Evolutionary conservation across 2,888 invertebrate genomes (phyloP).

Genomic region (Formica aserva): DNA sequence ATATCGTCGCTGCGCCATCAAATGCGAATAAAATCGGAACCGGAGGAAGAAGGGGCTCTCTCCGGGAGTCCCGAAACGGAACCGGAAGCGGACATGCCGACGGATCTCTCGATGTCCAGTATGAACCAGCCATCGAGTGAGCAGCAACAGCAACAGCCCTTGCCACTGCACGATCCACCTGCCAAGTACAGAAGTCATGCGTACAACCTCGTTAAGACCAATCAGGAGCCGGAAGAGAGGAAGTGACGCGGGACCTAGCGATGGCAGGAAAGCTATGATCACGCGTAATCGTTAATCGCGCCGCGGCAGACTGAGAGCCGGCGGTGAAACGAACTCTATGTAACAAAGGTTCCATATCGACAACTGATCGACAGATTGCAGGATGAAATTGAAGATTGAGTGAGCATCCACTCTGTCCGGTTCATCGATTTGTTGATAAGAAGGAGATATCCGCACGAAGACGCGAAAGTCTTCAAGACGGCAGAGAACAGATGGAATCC

Average conservation of each 20-base stretch:
- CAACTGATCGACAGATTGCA: background rate
- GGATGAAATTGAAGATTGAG: background rate
- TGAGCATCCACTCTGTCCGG: background rate
- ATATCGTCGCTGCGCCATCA: slow-evolving; percentile 95
- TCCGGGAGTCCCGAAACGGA: slow-evolving; percentile 77
- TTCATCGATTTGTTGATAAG: slow-evolving; percentile 28
- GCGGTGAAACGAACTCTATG: slow-evolving; percentile 18
- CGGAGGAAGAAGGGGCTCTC: slow-evolving; percentile 74
- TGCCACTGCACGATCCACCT: slow-evolving; percentile 82
- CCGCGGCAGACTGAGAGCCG: background rate
- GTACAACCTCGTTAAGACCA: slow-evolving; percentile 84
- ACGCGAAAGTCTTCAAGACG: background rate
- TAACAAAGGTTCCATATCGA: slow-evolving; percentile 8
- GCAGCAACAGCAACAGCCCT: slow-evolving; percentile 71
- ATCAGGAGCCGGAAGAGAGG: slow-evolving; percentile 84
- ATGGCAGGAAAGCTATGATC: slow-evolving; percentile 63
- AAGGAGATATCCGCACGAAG: background rate
- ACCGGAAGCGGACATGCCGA: slow-evolving; percentile 84
- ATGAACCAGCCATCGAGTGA: slow-evolving; percentile 80
- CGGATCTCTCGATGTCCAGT: slow-evolving; percentile 84
- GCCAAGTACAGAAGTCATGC: slow-evolving; percentile 85
- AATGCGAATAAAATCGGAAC: slow-evolving; percentile 87
- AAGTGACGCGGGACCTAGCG: slow-evolving; percentile 84
- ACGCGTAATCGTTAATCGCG: slow-evolving; percentile 46
- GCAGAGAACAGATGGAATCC: background rate